These are phyloP conservation scores for Chanos chanos DNA, from an alignment of 2,797 vertebrate species.

Conservation along the genomic window DNA sequence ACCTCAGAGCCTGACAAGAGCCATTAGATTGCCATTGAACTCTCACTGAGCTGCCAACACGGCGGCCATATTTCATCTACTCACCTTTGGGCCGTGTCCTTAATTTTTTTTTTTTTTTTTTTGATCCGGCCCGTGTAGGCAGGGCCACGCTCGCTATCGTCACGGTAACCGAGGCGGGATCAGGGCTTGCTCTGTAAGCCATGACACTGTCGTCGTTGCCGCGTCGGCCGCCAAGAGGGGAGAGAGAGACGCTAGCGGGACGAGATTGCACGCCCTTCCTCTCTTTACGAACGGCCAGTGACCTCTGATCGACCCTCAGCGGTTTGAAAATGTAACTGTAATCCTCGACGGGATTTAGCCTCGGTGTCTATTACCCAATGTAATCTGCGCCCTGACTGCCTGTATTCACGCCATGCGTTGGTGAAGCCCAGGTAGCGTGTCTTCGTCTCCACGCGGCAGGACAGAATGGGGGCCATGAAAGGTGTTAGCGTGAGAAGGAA, in stretches of 20 bases:
- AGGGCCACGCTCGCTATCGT: slow-evolving; percentile 20
- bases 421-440: slow-evolving; percentile 69
- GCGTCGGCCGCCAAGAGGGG: slow-evolving; percentile 11
- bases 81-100: slow-evolving; percentile 18
- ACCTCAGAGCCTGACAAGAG: too few species aligned
- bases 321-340: slow-evolving; percentile 70
- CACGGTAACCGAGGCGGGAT: slow-evolving; percentile 33
- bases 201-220: slow-evolving; percentile 40
- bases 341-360: slow-evolving; percentile 73
- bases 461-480: slow-evolving; percentile 43
- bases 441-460: slow-evolving; percentile 59
- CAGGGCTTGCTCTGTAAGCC: slow-evolving; percentile 1
- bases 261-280: not conserved
- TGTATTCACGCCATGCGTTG: slow-evolving; percentile 66
- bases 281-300: slow-evolving; percentile 36
- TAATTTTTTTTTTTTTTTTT: not conserved
- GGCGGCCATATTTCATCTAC: slow-evolving; percentile 49
- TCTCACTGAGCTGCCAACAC: slow-evolving; percentile 41
- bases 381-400: slow-evolving; percentile 73
- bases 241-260: not conserved
- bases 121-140: slow-evolving; percentile 41
- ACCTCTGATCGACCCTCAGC: slow-evolving; percentile 65
- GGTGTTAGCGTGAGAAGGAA: slow-evolving; percentile 48
- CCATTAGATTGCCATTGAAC: slow-evolving; percentile 45
- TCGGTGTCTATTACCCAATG: slow-evolving; percentile 71